phyloP scores from a whole-genome alignment of 1,140 invertebrate species.

The Parasteatoda tepidariorum region DNA sequence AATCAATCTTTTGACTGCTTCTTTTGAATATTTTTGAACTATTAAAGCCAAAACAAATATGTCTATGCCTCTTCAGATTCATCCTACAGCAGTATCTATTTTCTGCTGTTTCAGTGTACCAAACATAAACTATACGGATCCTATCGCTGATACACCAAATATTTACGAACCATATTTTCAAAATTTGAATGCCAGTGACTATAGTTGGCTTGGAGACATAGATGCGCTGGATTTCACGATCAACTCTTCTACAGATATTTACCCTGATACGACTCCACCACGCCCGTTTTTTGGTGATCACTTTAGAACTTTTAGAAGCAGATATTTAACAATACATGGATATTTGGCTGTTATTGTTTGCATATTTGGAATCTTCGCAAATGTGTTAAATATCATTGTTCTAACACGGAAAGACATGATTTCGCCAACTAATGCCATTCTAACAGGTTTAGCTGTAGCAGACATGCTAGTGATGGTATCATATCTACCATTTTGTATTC shows the following conservation, averaged over 20 bases:
- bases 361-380: slow-evolving; percentile 88
- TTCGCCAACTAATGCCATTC: slow-evolving; percentile 85
- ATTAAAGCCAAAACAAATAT: neutral
- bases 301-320: slow-evolving; percentile 63
- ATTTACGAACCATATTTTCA: slow-evolving; percentile 18
- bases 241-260: slow-evolving; percentile 34
- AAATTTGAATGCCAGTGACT: slow-evolving; percentile 35
- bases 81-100: slow-evolving; percentile 29
- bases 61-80: slow-evolving; percentile 5
- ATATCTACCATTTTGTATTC: slow-evolving; percentile 84
- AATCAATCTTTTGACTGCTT: neutral
- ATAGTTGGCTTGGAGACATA: slow-evolving; percentile 39
- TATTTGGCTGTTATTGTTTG: slow-evolving; percentile 81
- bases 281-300: slow-evolving; percentile 60
- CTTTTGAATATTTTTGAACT: neutral
- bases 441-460: slow-evolving; percentile 84
- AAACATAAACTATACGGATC: slow-evolving; percentile 14
- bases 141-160: neutral
- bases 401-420: slow-evolving; percentile 85
- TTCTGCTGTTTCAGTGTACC: slow-evolving; percentile 44
- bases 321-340: slow-evolving; percentile 74
- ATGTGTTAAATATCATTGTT: slow-evolving; percentile 88
- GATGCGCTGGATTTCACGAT: slow-evolving; percentile 61
- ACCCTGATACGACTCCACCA: neutral
- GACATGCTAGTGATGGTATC: slow-evolving; percentile 90